phyloP scores from a whole-genome alignment of 2,888 invertebrate genomes.

The Dryobotodes eremita region DNA sequence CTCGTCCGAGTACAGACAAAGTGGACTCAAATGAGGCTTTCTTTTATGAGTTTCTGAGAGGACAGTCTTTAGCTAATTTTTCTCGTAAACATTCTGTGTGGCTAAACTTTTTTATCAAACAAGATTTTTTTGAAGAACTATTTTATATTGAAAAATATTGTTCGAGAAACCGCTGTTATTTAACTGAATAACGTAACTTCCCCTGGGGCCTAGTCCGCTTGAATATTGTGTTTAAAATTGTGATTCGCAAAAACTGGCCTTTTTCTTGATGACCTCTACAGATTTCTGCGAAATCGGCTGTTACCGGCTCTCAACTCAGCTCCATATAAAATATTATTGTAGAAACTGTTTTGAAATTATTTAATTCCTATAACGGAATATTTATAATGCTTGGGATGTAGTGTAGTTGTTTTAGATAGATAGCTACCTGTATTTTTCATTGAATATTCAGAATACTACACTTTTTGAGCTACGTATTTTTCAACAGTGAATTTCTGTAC shows the following conservation, averaged over 20 bases:
- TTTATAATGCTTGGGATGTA: neutral
- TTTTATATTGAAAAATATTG: neutral
- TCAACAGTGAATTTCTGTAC: neutral
- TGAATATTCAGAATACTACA: neutral
- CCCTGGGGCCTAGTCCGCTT: neutral
- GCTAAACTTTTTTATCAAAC: neutral
- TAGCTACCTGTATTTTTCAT: neutral
- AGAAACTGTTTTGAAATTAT: neutral
- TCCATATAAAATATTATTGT: neutral
- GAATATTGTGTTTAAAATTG: neutral
- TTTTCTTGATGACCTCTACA: neutral
- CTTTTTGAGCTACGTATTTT: neutral
- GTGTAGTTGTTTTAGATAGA: neutral
- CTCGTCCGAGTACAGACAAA: constrained; percentile 54
- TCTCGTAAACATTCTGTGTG: neutral
- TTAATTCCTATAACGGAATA: neutral
- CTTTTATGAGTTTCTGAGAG: constrained; percentile 22
- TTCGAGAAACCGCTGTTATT: neutral
- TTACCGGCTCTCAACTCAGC: neutral
- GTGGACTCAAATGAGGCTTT: constrained; percentile 25
- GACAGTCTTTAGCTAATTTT: neutral
- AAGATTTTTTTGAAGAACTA: neutral
- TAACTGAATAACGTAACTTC: neutral
- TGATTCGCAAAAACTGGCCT: neutral
- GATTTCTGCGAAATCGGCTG: neutral